A percentile compares a stretch with the other conserved stretches of the same genome.
Conservation (phyloP, 2,797 vertebrate species). For the Potorous gilbertii region DNA sequence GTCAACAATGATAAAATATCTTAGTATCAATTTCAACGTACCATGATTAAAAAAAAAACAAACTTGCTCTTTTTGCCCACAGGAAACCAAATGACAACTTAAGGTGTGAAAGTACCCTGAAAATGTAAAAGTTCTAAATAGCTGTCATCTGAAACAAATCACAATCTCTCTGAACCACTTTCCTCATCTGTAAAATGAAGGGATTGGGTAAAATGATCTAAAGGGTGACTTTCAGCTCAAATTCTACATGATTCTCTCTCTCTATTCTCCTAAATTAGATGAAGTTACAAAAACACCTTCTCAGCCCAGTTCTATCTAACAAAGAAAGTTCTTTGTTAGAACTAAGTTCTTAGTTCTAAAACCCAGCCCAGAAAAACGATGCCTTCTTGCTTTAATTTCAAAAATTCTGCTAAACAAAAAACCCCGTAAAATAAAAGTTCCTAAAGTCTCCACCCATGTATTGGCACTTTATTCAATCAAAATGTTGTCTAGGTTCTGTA, state of each 20-base stretch:
- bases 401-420: slow-evolving; percentile 57
- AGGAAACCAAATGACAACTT: background rate
- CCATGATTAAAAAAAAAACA: background rate
- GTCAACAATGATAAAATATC: slow-evolving; percentile 19
- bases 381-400: slow-evolving; percentile 42
- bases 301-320: slow-evolving; percentile 23
- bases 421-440: slow-evolving; percentile 19
- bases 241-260: slow-evolving; percentile 37
- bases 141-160: background rate
- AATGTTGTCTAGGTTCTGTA: slow-evolving; percentile 30
- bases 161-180: no score
- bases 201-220: slow-evolving; percentile 11
- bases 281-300: slow-evolving; percentile 5
- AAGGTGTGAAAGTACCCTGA: background rate
- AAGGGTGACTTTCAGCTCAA: slow-evolving; percentile 23
- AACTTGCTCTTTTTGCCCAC: background rate
- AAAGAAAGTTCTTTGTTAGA: slow-evolving; percentile 36
- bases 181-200: slow-evolving; percentile 28
- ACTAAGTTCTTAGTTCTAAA: slow-evolving; percentile 33
- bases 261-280: slow-evolving; percentile 22
- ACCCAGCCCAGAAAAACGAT: slow-evolving; percentile 51
- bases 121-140: background rate
- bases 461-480: slow-evolving; percentile 38
- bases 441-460: slow-evolving; percentile 34
- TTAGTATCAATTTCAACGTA: background rate